These are phyloP conservation scores for Drosophila paramelanica DNA, from an alignment of 2,888 invertebrate species.

Conservation along the genomic window DNA sequence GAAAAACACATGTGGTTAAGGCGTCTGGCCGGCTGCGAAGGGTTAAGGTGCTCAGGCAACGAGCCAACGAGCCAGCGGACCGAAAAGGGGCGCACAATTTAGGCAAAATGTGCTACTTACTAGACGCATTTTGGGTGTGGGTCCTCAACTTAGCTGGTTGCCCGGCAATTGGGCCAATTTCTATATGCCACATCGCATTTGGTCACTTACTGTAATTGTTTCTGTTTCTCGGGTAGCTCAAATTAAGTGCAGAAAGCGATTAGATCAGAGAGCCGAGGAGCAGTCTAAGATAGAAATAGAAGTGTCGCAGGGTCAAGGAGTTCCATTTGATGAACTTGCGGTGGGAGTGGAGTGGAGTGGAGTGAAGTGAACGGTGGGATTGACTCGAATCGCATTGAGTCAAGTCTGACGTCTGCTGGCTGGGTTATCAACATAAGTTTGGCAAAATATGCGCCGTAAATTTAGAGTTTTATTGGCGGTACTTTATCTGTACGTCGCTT, in stretches of 20 bases:
- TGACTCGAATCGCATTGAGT: background rate
- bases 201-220: constrained; percentile 74
- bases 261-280: constrained; percentile 30
- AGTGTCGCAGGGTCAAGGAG: constrained; percentile 58
- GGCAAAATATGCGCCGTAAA: constrained; percentile 62
- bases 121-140: constrained; percentile 11
- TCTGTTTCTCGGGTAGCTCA: constrained; percentile 48
- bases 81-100: constrained; percentile 49
- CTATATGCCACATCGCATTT: constrained; percentile 51
- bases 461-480: constrained; percentile 60
- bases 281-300: background rate
- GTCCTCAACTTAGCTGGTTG: constrained; percentile 11
- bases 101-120: constrained; percentile 65
- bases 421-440: constrained; percentile 62
- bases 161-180: constrained; percentile 41
- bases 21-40: constrained; percentile 55
- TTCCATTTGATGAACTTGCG: constrained; percentile 60
- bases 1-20: constrained; percentile 71
- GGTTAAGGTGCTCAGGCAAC: constrained; percentile 61
- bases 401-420: constrained; percentile 10
- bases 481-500: constrained; percentile 48
- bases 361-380: background rate
- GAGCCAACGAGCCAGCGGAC: constrained; percentile 3
- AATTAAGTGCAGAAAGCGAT: constrained; percentile 77
- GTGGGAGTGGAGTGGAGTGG: constrained; percentile 4